phyloP scores from a whole-genome alignment of 2,113 vertebrate genomes.

The Isichthys henryi region DNA sequence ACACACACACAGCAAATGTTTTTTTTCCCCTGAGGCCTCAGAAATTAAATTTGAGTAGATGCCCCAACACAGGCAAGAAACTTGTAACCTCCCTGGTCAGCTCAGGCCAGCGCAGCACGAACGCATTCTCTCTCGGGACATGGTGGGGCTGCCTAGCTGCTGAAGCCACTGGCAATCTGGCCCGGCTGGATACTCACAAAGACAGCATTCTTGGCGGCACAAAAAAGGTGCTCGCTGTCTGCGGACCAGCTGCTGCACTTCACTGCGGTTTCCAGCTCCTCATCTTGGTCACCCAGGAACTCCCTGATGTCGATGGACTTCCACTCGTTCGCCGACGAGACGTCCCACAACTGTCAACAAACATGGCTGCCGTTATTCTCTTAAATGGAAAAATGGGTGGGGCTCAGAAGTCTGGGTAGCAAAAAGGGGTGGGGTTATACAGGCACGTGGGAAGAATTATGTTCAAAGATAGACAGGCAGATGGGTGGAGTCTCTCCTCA shows the following conservation, averaged over 20 bases:
- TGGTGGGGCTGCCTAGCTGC: not conserved
- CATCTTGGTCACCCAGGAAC: constrained; percentile 60
- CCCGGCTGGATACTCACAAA: constrained; percentile 67
- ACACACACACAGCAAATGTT: not conserved
- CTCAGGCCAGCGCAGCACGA: not conserved
- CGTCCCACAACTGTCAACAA: constrained; percentile 71
- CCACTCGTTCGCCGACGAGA: constrained; percentile 69
- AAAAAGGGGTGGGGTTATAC: not conserved
- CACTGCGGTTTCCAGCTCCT: constrained; percentile 69
- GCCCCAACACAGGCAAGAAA: not conserved
- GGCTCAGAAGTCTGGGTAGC: not conserved
- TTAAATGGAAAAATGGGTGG: not conserved
- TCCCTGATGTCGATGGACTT: constrained; percentile 69
- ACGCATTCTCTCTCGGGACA: not conserved
- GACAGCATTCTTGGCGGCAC: constrained; percentile 72
- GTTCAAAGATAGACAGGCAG: not conserved
- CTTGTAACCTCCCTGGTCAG: not conserved
- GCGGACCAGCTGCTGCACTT: constrained; percentile 83
- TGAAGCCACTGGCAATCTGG: not conserved
- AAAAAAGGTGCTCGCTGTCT: constrained; percentile 67
- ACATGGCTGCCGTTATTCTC: not conserved
- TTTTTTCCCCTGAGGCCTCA: not conserved
- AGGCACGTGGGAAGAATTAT: not conserved
- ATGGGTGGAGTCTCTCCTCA: no score
- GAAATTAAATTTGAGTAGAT: not conserved